phyloP scores from a whole-genome alignment of 35 echinoderm and acorn worm species.

The Heliocidaris erythrogramma region DNA sequence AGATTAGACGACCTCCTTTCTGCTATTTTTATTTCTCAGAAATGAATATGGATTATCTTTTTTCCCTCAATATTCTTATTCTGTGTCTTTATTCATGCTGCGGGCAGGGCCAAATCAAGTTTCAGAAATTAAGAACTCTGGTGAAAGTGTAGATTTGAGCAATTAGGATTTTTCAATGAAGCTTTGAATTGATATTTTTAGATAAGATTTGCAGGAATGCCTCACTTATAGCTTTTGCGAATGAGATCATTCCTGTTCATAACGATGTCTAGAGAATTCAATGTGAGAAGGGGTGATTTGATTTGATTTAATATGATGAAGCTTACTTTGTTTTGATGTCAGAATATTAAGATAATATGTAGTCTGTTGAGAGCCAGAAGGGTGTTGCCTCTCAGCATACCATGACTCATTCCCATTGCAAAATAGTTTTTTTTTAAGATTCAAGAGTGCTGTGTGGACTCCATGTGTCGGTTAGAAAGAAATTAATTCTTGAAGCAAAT shows the following conservation, averaged over 20 bases:
- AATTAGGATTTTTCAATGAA: neutral
- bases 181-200: neutral
- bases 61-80: neutral
- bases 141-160: constrained; percentile 2
- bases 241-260: too few relatives aligned
- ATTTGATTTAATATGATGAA: neutral
- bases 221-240: too few relatives aligned
- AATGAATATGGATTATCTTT: neutral
- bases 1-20: neutral
- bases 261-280: neutral
- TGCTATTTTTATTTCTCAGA: constrained; percentile 5
- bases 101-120: neutral
- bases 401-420: neutral
- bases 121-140: neutral
- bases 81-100: neutral
- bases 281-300: neutral
- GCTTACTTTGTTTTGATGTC: neutral
- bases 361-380: neutral
- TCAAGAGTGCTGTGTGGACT: too few relatives aligned
- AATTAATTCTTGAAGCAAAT: too few relatives aligned
- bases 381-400: neutral
- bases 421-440: neutral
- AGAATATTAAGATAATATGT: neutral
- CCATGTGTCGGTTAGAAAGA: too few relatives aligned
- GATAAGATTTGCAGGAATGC: neutral